phyloP scores from a whole-genome alignment of 1,140 invertebrate genomes.

The Idris sp. region DNA sequence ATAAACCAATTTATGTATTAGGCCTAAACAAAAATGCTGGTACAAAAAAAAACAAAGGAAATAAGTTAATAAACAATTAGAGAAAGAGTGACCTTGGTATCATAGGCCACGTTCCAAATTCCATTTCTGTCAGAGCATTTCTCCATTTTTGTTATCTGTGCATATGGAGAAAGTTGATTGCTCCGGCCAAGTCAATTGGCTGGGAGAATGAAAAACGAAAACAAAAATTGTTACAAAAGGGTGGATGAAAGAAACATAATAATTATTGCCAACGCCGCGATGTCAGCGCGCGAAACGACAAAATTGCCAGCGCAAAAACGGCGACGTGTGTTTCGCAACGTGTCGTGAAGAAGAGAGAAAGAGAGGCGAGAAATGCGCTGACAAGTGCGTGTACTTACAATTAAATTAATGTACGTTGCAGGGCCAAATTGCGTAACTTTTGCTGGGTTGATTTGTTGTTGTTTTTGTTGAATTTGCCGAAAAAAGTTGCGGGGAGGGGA shows the following conservation, averaged over 20 bases:
- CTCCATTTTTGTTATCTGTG: conserved; percentile 48
- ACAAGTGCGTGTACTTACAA: conserved; percentile 23
- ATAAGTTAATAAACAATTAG: conserved; percentile 47
- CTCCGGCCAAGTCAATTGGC: too few species aligned
- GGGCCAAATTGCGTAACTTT: conserved; percentile 44
- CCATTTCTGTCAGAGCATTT: conserved; percentile 56
- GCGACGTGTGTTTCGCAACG: not conserved
- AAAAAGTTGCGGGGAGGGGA: conserved; percentile 34
- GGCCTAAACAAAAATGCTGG: too few species aligned
- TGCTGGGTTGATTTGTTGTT: conserved; percentile 7
- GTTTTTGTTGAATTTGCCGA: not conserved
- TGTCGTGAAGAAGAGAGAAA: not conserved
- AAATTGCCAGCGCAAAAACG: not conserved
- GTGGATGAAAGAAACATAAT: too few species aligned
- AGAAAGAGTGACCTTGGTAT: conserved; percentile 43
- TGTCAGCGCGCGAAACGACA: too few species aligned
- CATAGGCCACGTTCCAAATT: conserved; percentile 58
- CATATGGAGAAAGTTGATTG: conserved; percentile 58
- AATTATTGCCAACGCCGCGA: too few species aligned
- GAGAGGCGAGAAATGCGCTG: conserved; percentile 1
- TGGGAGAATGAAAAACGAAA: too few species aligned
- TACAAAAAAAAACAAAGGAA: too few species aligned
- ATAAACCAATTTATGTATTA: too few species aligned
- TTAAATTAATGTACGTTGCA: conserved; percentile 49
- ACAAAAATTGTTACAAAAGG: too few species aligned